Percentiles rank a stretch among this genome's conserved stretches.
These are phyloP conservation scores for Podarcis raffonei DNA, from an alignment of 2,113 vertebrate species.

Conservation along the genomic window DNA sequence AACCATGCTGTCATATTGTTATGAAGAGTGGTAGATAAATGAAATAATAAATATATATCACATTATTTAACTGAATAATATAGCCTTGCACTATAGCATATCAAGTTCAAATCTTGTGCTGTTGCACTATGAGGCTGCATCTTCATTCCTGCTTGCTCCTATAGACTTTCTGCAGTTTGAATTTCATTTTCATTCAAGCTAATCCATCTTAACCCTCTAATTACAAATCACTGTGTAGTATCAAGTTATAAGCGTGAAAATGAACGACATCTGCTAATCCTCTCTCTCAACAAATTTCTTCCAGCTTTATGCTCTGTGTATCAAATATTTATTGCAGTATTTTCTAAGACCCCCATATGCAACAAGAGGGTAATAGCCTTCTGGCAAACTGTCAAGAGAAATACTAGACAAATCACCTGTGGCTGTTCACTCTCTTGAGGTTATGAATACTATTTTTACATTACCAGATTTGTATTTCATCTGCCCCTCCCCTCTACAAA, in stretches of 20 bases:
- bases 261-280: constrained; percentile 6
- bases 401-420: constrained; percentile 46
- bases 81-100: not conserved
- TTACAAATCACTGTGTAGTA: not conserved
- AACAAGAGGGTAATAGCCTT: constrained; percentile 49
- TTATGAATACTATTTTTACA: constrained; percentile 7
- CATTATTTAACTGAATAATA: not conserved
- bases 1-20: too few species aligned
- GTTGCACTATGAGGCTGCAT: not conserved
- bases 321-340: not conserved
- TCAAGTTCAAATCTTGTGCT: not conserved
- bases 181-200: constrained; percentile 5
- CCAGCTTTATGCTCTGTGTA: not conserved
- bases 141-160: not conserved
- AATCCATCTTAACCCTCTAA: not conserved
- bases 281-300: constrained; percentile 1
- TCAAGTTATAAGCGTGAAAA: not conserved
- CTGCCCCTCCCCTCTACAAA: not conserved
- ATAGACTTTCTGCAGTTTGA: not conserved
- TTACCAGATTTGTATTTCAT: not conserved
- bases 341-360: not conserved
- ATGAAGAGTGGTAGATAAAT: too few species aligned
- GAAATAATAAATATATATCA: not conserved
- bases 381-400: constrained; percentile 58
- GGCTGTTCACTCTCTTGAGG: not conserved